A percentile compares a stretch with the other conserved stretches of the same genome.
phyloP scores from a whole-genome alignment of 2,888 invertebrate genomes.

The Parapristionchus giblindavisi region DNA sequence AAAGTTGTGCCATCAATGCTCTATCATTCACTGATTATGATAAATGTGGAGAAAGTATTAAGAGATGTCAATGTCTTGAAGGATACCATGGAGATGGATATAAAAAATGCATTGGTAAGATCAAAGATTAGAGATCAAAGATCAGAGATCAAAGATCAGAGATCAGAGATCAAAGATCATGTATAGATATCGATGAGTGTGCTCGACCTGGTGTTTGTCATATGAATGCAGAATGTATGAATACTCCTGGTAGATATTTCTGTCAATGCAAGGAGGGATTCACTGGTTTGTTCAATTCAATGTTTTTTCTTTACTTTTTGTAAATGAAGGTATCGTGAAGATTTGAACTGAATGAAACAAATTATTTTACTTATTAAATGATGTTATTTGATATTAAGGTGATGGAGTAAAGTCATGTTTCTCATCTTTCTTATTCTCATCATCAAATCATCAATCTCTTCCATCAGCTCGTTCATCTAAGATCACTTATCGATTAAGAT shows the following conservation, averaged over 20 bases:
- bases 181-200: conserved; percentile 66
- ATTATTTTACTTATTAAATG: no score
- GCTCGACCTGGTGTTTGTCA: conserved; percentile 58
- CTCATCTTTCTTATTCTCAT: conserved; percentile 60
- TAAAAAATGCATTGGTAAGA: conserved; percentile 59
- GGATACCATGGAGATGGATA: conserved; percentile 68
- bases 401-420: conserved; percentile 65
- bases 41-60: conserved; percentile 65
- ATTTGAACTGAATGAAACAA: no score
- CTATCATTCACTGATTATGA: conserved; percentile 66
- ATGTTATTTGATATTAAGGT: no score
- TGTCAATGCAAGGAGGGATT: conserved; percentile 67
- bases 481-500: conserved; percentile 46
- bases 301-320: no score
- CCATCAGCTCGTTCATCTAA: conserved; percentile 46
- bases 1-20: conserved; percentile 66
- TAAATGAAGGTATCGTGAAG: background rate
- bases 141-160: no score
- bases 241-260: conserved; percentile 68
- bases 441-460: conserved; percentile 56
- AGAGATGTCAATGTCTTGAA: conserved; percentile 65
- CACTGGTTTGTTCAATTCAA: conserved; percentile 46
- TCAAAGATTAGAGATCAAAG: background rate
- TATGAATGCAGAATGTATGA: conserved; percentile 63
- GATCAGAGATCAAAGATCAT: background rate